Conservation (phyloP, 2,888 invertebrate species). For the Acleris literana region DNA sequence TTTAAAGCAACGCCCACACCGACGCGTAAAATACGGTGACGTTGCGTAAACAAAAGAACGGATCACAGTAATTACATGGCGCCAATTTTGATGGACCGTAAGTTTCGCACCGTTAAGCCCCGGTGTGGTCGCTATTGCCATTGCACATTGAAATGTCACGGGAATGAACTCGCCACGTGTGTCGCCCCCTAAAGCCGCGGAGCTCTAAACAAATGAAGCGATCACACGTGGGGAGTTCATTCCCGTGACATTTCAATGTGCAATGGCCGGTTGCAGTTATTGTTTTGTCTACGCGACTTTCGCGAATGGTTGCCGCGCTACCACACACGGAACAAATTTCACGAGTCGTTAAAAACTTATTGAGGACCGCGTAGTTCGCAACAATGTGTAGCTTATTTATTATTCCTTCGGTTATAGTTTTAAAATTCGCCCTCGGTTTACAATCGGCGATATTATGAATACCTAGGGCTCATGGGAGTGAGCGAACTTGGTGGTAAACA, state of each 20-base stretch:
- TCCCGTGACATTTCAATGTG: conserved; percentile 21
- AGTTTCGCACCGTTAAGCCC: no score
- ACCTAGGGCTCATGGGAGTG: conserved; percentile 9
- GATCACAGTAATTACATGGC: no score
- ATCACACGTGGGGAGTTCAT: conserved; percentile 8
- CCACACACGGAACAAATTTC: conserved; percentile 35
- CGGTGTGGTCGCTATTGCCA: no score
- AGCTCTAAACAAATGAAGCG: conserved; percentile 10
- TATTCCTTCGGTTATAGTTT: conserved; percentile 46
- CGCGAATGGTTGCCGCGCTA: conserved; percentile 16
- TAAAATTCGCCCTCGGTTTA: conserved; percentile 44
- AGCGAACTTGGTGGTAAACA: conserved; percentile 19
- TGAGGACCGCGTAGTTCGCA: conserved; percentile 50
- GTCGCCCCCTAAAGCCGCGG: no score
- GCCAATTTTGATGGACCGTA: no score
- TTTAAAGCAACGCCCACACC: no score
- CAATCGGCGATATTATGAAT: conserved; percentile 18
- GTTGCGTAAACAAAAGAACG: no score
- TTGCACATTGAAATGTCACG: no score
- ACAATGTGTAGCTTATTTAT: conserved; percentile 58
- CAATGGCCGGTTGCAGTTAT: conserved; percentile 39
- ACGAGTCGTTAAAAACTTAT: conserved; percentile 62
- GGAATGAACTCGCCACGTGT: no score
- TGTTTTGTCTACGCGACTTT: conserved; percentile 5
- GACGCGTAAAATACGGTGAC: no score